Conservation (phyloP, 2,888 invertebrate genomes). For the Atrina japonica region DNA sequence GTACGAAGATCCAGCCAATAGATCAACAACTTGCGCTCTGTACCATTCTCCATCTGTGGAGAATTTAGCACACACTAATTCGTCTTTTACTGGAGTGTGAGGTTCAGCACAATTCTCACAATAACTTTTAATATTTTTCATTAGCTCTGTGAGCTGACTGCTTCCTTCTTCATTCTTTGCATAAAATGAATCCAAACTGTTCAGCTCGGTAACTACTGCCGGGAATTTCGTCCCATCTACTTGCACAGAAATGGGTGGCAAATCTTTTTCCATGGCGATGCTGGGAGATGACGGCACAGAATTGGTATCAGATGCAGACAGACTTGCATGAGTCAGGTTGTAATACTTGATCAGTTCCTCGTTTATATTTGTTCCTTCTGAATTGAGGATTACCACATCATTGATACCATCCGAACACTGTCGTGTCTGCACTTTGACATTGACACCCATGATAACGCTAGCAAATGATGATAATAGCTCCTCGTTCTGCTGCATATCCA, state of each 20-base stretch:
- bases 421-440: slow-evolving; percentile 7
- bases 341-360: slow-evolving; percentile 5
- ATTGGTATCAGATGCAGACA: neutral
- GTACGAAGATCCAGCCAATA: slow-evolving; percentile 44
- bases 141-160: slow-evolving; percentile 42
- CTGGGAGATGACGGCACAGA: neutral
- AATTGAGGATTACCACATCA: slow-evolving; percentile 12
- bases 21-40: slow-evolving; percentile 60
- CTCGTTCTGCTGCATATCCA: slow-evolving; percentile 14
- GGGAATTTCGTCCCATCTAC: neutral
- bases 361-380: slow-evolving; percentile 20
- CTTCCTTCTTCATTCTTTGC: slow-evolving; percentile 53
- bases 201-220: neutral
- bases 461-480: slow-evolving; percentile 22
- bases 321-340: neutral
- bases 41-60: slow-evolving; percentile 69
- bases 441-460: neutral
- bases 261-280: neutral
- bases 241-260: neutral
- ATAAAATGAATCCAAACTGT: slow-evolving; percentile 9
- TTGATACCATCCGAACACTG: neutral
- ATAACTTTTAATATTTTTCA: slow-evolving; percentile 33
- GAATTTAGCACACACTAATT: slow-evolving; percentile 60
- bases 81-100: slow-evolving; percentile 49
- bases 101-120: slow-evolving; percentile 13